Conservation (phyloP, 2,797 vertebrate species). For the Chelon labrosus region DNA sequence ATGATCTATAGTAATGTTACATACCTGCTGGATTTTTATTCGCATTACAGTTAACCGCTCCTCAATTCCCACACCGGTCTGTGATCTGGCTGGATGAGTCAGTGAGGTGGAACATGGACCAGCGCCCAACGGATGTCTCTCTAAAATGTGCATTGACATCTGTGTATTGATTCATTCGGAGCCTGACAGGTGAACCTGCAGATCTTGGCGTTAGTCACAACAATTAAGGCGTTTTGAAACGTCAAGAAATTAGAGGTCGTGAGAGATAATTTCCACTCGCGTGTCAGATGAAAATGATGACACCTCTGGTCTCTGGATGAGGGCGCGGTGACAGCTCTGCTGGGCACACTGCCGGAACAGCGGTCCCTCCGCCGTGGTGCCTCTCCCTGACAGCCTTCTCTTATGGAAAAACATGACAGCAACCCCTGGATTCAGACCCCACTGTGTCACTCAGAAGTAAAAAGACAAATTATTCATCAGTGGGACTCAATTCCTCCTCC, state of each 20-base stretch:
- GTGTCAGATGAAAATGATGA: conserved; percentile 90
- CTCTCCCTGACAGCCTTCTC: conserved; percentile 89
- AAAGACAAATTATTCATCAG: conserved; percentile 91
- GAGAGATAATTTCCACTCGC: conserved; percentile 88
- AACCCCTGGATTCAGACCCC: conserved; percentile 87
- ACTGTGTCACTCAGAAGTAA: conserved; percentile 89
- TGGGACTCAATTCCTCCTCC: conserved; percentile 84
- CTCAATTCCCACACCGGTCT: neutral
- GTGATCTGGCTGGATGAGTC: conserved; percentile 43
- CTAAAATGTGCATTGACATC: conserved; percentile 82
- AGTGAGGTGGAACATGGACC: conserved; percentile 61
- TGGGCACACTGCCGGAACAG: conserved; percentile 90
- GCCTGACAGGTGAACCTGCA: conserved; percentile 90
- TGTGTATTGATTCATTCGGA: conserved; percentile 90
- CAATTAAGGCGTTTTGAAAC: conserved; percentile 94
- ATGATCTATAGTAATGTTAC: neutral
- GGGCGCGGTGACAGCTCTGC: conserved; percentile 91
- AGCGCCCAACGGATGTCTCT: conserved; percentile 67
- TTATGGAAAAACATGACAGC: conserved; percentile 93
- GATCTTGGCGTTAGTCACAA: conserved; percentile 88
- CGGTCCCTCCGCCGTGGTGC: conserved; percentile 89
- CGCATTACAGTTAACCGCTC: conserved; percentile 8
- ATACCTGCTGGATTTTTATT: conserved; percentile 2
- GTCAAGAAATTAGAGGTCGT: conserved; percentile 95
- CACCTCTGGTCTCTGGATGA: conserved; percentile 85